Conservation (phyloP, 1,140 invertebrate species). For the Kradibia gibbosae region DNA sequence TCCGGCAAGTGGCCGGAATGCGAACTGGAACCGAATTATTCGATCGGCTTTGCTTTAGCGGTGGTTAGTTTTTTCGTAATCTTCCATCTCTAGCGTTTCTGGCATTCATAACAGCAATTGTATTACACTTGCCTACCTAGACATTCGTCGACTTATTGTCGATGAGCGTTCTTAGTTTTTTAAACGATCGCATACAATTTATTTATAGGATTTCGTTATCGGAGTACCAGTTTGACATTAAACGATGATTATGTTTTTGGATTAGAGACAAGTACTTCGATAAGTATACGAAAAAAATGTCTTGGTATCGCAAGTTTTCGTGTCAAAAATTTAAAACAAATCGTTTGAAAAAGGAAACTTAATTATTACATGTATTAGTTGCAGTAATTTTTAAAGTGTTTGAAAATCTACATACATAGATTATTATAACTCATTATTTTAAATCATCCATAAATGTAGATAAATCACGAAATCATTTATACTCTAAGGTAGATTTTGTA, state of each 20-base stretch:
- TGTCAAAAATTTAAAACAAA: background rate
- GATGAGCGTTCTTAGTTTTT: background rate
- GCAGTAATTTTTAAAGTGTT: background rate
- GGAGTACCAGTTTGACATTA: background rate
- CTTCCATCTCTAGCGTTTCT: background rate
- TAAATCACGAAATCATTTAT: background rate
- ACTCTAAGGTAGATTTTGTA: background rate
- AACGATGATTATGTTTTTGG: background rate
- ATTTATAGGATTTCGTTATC: background rate
- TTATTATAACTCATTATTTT: background rate
- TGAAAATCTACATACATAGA: background rate
- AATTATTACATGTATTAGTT: background rate
- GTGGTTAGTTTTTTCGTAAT: too few relatives aligned
- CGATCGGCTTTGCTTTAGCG: background rate
- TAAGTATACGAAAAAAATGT: background rate
- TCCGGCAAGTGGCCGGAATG: background rate
- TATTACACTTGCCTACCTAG: too few relatives aligned
- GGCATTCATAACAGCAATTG: too few relatives aligned
- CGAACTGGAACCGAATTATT: constrained; percentile 21
- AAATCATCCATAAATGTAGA: background rate
- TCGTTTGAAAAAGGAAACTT: background rate
- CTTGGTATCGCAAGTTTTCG: background rate
- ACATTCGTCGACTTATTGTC: background rate
- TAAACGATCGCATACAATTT: background rate
- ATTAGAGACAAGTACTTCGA: background rate